Conservation (phyloP, 1,140 invertebrate species). For the Arion vulgaris region DNA sequence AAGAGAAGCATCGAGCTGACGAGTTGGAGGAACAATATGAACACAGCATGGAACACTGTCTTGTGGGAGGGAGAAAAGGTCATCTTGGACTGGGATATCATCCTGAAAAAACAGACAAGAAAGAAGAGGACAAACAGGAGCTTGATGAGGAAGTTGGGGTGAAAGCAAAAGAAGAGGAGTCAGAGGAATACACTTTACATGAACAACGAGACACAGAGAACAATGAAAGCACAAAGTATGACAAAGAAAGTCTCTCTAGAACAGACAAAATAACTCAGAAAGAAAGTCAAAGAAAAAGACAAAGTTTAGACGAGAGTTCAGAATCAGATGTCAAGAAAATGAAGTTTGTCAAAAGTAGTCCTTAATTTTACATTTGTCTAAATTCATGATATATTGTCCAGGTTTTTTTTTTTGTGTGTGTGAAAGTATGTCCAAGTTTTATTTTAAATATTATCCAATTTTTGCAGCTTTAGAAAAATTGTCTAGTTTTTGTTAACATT, state of each 20-base stretch:
- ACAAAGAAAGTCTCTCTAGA: slow-evolving; percentile 39
- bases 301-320: background rate
- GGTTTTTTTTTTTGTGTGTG: too few relatives aligned
- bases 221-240: slow-evolving; percentile 41
- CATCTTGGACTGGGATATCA: slow-evolving; percentile 68
- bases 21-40: slow-evolving; percentile 66
- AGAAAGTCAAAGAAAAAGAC: background rate
- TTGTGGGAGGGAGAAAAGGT: slow-evolving; percentile 53
- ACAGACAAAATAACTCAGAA: background rate
- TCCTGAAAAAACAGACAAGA: slow-evolving; percentile 49
- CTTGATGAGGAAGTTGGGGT: slow-evolving; percentile 49
- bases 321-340: slow-evolving; percentile 18
- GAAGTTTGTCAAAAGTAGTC: slow-evolving; percentile 28
- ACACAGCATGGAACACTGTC: slow-evolving; percentile 64
- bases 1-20: slow-evolving; percentile 53
- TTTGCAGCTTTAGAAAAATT: too few relatives aligned
- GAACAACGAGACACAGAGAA: slow-evolving; percentile 49
- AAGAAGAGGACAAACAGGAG: slow-evolving; percentile 44
- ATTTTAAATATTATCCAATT: too few relatives aligned
- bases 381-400: too few relatives aligned
- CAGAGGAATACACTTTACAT: slow-evolving; percentile 16
- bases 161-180: slow-evolving; percentile 32
- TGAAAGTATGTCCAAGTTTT: too few relatives aligned
- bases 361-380: background rate
- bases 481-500: too few relatives aligned